Base-by-base conservation (phyloP, 2,797 vertebrate genomes). In the Phylloscopus collybita region DNA sequence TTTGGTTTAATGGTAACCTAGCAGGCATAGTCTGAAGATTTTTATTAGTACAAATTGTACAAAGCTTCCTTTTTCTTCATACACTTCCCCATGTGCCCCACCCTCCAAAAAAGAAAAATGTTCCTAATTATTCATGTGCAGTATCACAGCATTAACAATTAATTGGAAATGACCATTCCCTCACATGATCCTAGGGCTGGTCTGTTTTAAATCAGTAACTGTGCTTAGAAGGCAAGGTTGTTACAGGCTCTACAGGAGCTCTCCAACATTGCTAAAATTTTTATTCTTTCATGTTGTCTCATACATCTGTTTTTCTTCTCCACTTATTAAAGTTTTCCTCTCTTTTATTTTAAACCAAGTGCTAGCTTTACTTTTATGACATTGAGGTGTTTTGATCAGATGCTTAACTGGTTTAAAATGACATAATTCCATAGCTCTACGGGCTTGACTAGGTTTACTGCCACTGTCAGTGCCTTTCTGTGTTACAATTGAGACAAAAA, bases 41-140 rank as follows among this genome's bases (percentile, higher is more conserved):
- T 69, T 84, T 92, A 47, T 83, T 67, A 45, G 34, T 8, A 80
- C 4, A 87, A 92, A 84, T 54, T 29, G 2, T 45, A 65, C 9
- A 38, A 69, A 75, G 10, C 25, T 86, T 9, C 6, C 5, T 38
- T 80, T 74, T 71, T 40, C 9, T 36, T 80, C 73, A 62, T 32
- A 16, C 1, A 40, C 4, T 51, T 23, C 6, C 8, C 8, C 10
- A 49, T 5, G 5, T 6, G 5, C 2, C 3, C 3, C 2, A 11
- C 1, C 5, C 20, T 6, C 9, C 8, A 57, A 54, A 78, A 81
- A 18, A 20, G 23, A 45, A 54, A 60, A n/a, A 12, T 7, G 3
- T 22, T 80, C 3, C 10, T 42, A 18, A 30, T 72, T 4, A 59
- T 91, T 81, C 42, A 71, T 29, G 13, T 66, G 17, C 17, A 66